Evolutionary conservation across 2,888 invertebrate species (phyloP), one percentile per base, ranked within the genome.

Genomic region (Drosophila picticornis): DNA sequence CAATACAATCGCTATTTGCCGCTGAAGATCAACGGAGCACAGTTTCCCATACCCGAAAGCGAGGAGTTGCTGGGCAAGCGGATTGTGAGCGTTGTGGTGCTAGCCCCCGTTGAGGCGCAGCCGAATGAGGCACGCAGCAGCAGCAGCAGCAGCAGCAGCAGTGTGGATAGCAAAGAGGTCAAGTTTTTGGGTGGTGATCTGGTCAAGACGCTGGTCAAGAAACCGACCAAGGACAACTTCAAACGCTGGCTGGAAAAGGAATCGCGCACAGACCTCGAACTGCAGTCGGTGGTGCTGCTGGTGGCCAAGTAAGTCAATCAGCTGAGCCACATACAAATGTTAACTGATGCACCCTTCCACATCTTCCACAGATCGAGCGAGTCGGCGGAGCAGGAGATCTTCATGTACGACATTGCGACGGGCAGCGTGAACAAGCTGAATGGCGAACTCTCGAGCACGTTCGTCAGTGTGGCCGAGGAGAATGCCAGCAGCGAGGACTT

Each of bases 401-500:
- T 95, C 93, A 97, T 97, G 97, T 97, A 97, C 92, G 97, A 97
- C 91, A 95, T 97, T 52, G 94, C 94, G 72, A 95, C 96, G 5
- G 95, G 96, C 86, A 95, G 94, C 48, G 96, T 97, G 3, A 97
- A 95, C 92, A 97, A 96, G 93, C 94, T 97, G 29, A 95, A 95
- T 79, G 97, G 97, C 2, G 97, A 97, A 88, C 94, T 97, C 59
- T 97, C 97, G 6, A 95, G 96, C 59, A 97, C 97, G 43, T 97
- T 97, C 86, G 97, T 97, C 2, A 96, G 96, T 90, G 97, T 97
- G 52, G 97, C 97, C 29, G 97, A 97, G 93, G 97, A 96, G 81
- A 97, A 97, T 93, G 95, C 97, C 11, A 93, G 95, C 55, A 95
- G 95, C 77, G 95, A 95, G 92, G 95, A 96, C 77, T 94, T 95